Conservation (phyloP, 2,888 invertebrate genomes). For the Ectemnius lituratus region DNA sequence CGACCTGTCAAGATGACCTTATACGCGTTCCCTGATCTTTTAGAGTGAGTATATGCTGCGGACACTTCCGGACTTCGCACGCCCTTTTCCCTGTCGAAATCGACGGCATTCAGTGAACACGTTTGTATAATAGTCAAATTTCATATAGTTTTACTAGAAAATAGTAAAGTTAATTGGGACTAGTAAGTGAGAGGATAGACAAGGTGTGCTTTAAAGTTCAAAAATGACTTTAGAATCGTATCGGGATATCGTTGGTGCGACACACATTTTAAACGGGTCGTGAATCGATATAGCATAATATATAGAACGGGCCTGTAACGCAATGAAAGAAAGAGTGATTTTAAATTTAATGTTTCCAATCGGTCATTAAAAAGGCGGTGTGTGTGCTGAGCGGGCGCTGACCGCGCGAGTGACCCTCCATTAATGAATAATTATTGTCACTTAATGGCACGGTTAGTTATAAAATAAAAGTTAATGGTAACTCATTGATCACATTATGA, state of each 20-base stretch:
- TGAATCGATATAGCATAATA: not conserved
- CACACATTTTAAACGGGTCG: too few relatives aligned
- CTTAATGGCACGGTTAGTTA: conserved; percentile 56
- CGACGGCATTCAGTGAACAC: not conserved
- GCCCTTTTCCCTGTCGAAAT: not conserved
- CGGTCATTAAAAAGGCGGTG: conserved; percentile 3
- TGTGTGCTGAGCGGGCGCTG: not conserved
- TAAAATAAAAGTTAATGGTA: conserved; percentile 57
- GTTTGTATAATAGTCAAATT: not conserved
- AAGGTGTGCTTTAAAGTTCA: too few relatives aligned
- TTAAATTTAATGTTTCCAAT: not conserved
- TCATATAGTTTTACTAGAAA: too few relatives aligned
- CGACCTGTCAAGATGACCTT: conserved; percentile 38
- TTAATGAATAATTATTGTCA: conserved; percentile 41
- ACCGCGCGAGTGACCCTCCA: conserved; percentile 27
- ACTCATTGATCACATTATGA: conserved; percentile 55
- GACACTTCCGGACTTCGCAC: not conserved
- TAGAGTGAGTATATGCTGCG: not conserved
- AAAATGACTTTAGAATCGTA: too few relatives aligned
- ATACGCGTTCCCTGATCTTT: not conserved
- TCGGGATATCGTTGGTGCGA: too few relatives aligned
- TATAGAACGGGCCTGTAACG: not conserved
- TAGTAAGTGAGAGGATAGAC: too few relatives aligned
- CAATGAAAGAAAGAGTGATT: not conserved
- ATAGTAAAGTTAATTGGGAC: too few relatives aligned